Percentiles rank a stretch among this genome's conserved stretches.
phyloP scores from a whole-genome alignment of 2,113 vertebrate genomes.

The Amia ocellicauda region DNA sequence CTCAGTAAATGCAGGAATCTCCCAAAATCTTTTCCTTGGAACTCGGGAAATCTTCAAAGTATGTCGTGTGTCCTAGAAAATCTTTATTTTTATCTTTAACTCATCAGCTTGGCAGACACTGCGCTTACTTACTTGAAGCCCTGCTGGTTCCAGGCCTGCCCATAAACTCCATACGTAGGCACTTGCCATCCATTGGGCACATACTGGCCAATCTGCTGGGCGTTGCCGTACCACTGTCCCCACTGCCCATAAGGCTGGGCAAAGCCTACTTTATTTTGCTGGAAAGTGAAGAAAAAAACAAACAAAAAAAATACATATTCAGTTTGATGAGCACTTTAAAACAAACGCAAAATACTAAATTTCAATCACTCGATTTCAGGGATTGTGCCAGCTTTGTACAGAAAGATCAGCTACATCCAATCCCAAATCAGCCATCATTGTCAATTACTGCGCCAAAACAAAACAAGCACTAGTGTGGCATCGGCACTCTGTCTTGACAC shows the following conservation, averaged over 20 bases:
- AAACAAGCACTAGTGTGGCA: no score
- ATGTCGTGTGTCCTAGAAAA: not conserved
- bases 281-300: constrained; percentile 9
- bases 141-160: constrained; percentile 94
- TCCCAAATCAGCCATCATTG: no score
- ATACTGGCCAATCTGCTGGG: constrained; percentile 91
- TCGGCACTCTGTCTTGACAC: not conserved
- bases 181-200: constrained; percentile 96
- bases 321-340: no score
- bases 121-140: constrained; percentile 85
- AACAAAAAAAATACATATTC: not conserved
- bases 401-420: no score
- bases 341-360: no score
- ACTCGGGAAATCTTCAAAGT: not conserved
- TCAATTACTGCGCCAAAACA: no score
- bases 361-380: no score
- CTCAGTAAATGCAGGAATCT: not conserved
- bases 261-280: constrained; percentile 89
- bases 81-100: no score
- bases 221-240: constrained; percentile 93
- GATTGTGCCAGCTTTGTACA: no score
- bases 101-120: constrained; percentile 40
- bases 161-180: constrained; percentile 87
- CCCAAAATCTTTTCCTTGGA: not conserved
- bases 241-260: constrained; percentile 90